phyloP scores from a whole-genome alignment of 2,797 vertebrate genomes.

The Prunella strophiata region DNA sequence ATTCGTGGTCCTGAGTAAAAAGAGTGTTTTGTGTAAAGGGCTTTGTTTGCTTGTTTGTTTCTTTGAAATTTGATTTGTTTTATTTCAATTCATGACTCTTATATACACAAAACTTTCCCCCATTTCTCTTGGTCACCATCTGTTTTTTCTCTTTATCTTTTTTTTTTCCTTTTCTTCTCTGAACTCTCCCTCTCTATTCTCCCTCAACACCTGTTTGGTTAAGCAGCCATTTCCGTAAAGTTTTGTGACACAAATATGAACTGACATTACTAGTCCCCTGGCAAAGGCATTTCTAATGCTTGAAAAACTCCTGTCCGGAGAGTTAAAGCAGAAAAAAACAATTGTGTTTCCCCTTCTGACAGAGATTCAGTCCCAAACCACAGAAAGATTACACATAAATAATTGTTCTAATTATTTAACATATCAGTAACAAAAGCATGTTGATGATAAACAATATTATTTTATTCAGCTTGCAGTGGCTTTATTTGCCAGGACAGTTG shows the following conservation, averaged over 20 bases:
- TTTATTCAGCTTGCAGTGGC: not conserved
- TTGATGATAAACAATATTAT: not conserved
- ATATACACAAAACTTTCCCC: not conserved
- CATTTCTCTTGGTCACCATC: not conserved
- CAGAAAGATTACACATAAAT: not conserved
- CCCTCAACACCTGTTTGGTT: constrained; percentile 29
- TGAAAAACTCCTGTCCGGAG: constrained; percentile 16
- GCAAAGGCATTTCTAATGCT: constrained; percentile 9
- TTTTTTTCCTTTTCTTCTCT: not conserved
- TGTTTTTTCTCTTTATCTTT: not conserved
- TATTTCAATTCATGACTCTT: not conserved
- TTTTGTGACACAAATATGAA: constrained; percentile 46
- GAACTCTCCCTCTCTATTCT: not conserved
- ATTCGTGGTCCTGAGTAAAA: not conserved
- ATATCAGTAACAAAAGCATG: not conserved
- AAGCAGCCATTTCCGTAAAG: constrained; percentile 24
- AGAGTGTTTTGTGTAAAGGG: not conserved
- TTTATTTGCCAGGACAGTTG: not conserved
- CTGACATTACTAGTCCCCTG: constrained; percentile 26
- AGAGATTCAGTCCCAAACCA: not conserved
- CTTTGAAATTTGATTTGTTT: not conserved
- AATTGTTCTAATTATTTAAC: not conserved
- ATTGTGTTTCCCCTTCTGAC: not conserved
- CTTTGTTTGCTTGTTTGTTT: not conserved
- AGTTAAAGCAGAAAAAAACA: not conserved